phyloP scores from a whole-genome alignment of 2,888 invertebrate genomes.

The Lasioglossum zephyrum region DNA sequence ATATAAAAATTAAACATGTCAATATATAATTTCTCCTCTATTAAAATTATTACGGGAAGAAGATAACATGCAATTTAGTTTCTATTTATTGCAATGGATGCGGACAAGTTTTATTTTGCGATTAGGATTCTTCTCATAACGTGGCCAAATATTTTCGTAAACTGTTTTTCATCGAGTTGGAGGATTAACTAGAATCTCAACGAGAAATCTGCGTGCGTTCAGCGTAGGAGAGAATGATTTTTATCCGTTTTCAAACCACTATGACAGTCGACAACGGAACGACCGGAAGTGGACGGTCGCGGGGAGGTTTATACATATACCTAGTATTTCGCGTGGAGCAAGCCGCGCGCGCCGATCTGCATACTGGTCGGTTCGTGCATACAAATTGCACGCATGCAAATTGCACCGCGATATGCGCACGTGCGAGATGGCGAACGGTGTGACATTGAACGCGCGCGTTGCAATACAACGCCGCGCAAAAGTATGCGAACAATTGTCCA shows the following conservation, averaged over 20 bases:
- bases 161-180: not conserved
- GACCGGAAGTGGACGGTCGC: not conserved
- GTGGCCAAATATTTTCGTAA: not conserved
- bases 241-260: not conserved
- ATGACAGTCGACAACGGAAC: not conserved
- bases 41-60: too few species aligned
- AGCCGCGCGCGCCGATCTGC: conserved; percentile 48
- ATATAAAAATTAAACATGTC: too few species aligned
- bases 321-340: conserved; percentile 25
- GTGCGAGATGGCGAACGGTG: conserved; percentile 5
- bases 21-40: too few species aligned
- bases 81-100: too few species aligned
- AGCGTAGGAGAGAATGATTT: not conserved
- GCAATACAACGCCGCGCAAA: not conserved
- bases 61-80: too few species aligned
- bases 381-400: conserved; percentile 68
- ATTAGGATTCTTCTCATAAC: too few species aligned
- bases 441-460: not conserved
- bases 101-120: too few species aligned
- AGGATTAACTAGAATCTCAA: not conserved
- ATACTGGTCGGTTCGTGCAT: conserved; percentile 55
- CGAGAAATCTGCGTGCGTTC: not conserved
- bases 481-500: not conserved
- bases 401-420: conserved; percentile 49
- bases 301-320: not conserved